Base-by-base conservation (phyloP, 2,797 vertebrate species). In the Melopsittacus undulatus region DNA sequence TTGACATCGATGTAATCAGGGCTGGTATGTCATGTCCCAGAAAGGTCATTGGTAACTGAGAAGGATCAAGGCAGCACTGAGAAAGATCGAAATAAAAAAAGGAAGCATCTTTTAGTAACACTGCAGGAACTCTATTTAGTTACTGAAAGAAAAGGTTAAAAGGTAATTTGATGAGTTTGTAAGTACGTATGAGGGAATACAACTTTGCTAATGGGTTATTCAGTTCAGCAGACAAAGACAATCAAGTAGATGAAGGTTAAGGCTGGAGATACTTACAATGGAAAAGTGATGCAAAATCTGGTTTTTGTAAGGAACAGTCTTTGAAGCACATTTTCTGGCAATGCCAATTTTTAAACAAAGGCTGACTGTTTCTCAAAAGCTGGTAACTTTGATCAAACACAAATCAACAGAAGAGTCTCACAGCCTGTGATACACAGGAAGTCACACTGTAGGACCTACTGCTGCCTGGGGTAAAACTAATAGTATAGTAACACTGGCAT, bases 141-240 rank as follows among this genome's bases (percentile, higher is more conserved):
- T 89, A 95, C 90, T 86, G 34, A 89, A 95, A 85, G 20, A 81
- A 91, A 91, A 95, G 89, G 92, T 83, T 87, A 72, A 75, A 84
- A 86, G 49, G 27, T 85, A 87, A 83, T 94, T 66, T 85, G 45
- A 77, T 75, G 78, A 75, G 42, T 89, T 77, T 87, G 24, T 80
- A 96, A 94, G 87, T 69, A 72, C 79, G 46, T 92, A 40, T 4
- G 1, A 66, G 62, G 78, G 57, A 92, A 66, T 75, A 73, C 34
- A 69, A 75, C 72, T 83, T 94, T 85, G 52, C 45, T 89, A 78
- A 92, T 62, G 30, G 29, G 22, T 69, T 93, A 43, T 74, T 87
- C 59, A 52, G 46, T 75, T 93, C 78, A 86, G 62, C 42, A 82
- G 74, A 45, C 10, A 85, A 92, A 70, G 72, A 32, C 87, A 89